Base-by-base conservation (phyloP, 1,140 invertebrate species). In the Drosophila lowei region DNA sequence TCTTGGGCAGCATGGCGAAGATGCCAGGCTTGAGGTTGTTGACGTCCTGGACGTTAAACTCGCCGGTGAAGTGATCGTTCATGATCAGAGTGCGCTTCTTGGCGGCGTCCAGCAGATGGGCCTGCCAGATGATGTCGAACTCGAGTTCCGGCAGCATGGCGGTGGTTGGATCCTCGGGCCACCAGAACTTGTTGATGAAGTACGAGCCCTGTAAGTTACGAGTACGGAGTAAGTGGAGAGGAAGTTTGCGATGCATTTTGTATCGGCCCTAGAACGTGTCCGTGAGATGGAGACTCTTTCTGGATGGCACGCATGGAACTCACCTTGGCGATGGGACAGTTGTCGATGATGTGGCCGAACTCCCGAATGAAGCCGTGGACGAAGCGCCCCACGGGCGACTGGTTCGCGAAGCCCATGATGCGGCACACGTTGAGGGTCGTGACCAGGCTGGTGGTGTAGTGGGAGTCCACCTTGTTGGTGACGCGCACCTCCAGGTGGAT, bases 141-240 rank as follows among this genome's bases (percentile, higher is more conserved):
- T 90, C 83, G 16, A 90, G 25, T 28, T 91, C 90, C 0, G 90
- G 90, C 42, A 90, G 62, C 1, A 78, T 90, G n/a, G 86, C 72
- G 3, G 78, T 75, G 6, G 89, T 73, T 43, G 86, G 60, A 61
- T 91, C 90, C 56, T 91, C 90, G 0, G 90, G 89, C 78, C 80
- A 81, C 90, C 90, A 91, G 71, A 91, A 89, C 41, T 88, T 90
- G 62, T 90, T 89, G 42, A 90, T 68, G 41, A 56, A 85, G 68
- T 91, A 91, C n/a, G 84, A 52, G 43, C 90, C 90, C 90, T 91
- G 89, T 41, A 91, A 90, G 59, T 61, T 50, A 52, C 70, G 71
- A 48, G 16, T 44, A 38, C 72, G 59, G 60, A 71, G 68, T 28
- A 70, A 71, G 58, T 50, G 83, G 42, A 72, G 34, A 13, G 4